Conservation (phyloP, 2,113 vertebrate species). For the Limnothrissa miodon region DNA sequence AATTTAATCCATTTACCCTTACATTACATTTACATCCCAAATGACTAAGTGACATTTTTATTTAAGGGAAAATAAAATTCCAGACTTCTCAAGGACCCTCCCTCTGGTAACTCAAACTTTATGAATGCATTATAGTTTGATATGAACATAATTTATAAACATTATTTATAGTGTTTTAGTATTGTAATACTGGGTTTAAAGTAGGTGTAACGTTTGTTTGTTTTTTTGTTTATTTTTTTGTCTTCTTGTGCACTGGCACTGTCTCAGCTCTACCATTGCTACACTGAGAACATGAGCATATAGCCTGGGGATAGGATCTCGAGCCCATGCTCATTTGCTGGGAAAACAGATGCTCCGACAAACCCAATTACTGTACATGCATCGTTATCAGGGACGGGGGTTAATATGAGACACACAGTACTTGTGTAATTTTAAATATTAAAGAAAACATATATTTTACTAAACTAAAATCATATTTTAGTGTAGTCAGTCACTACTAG, state of each 20-base stretch:
- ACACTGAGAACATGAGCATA: background rate
- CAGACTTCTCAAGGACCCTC: no score
- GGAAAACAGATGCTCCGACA: background rate
- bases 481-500: background rate
- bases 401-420: background rate
- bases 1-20: no score
- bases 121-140: no score
- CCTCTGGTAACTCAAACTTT: no score
- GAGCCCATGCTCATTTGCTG: background rate
- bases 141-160: no score
- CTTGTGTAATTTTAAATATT: background rate
- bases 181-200: no score
- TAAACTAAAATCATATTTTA: background rate
- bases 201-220: no score
- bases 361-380: constrained; percentile 16
- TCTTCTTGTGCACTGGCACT: background rate
- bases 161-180: no score
- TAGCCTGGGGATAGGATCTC: background rate
- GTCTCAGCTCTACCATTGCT: background rate
- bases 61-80: no score
- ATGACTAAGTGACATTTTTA: no score
- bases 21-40: no score
- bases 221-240: background rate
- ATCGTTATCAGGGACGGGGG: background rate
- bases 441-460: background rate